Base-by-base conservation (phyloP, 1,140 invertebrate species). In the Rhopalosiphum padi region DNA sequence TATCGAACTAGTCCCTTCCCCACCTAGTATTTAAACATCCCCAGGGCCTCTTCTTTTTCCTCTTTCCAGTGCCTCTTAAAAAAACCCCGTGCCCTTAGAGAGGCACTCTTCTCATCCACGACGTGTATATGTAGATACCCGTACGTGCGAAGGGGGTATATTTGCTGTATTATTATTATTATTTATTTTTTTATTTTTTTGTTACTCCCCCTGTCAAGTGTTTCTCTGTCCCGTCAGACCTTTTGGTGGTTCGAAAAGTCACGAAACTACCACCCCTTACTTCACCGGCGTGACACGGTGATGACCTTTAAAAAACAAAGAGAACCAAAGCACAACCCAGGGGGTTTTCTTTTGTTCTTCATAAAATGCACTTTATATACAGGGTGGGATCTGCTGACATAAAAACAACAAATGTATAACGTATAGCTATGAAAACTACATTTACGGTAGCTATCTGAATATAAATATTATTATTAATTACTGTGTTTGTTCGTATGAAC, bases 241-340 rank as follows among this genome's bases (percentile, higher is more conserved):
- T 93, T 93, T 93, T 46, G 46, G 77, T 25, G n/a, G 91, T 55
- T 93, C 91, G 48, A 93, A 93, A 93, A 93, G 91, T 93, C 91
- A 93, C 91, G 91, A 93, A 85, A 51, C 77, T 37, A 23, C 37
- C 51, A 35, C 41, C 55, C 60, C 43, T 23, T 41, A 11, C 48
- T 48, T 83, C 77, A 85, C 46, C 68, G 8, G 46, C 43, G 23
- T 53, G 91, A 93, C 82, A 86, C 15, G 48, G 30, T 35, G 60
- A 92, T 55, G 91, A 93, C 91, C 91, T 93, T 93, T 93, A 41
- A 53, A 93, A 93, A 55, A 93, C 91, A 93, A 93, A 37, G 82
- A 91, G 68, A 48, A n/a, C 41, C 55, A 55, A 82, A 90, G 90
- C 90, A 82, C 91, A 3, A 25, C 77, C 15, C 91, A 35, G 68